phyloP scores from a whole-genome alignment of 2,797 vertebrate genomes.

The Phoeniculus purpureus region DNA sequence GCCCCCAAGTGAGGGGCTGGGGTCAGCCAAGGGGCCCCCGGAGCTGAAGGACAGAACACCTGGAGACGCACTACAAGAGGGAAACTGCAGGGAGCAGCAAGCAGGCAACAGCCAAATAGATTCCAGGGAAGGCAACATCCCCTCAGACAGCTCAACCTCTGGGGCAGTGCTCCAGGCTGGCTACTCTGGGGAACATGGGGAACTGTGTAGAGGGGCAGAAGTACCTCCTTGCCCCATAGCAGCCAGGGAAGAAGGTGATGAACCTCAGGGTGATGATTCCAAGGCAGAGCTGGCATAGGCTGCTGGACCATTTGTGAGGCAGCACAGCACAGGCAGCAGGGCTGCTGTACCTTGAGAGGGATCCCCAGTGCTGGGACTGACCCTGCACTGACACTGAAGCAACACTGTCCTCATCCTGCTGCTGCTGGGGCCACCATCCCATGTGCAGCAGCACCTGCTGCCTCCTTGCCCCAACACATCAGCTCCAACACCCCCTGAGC shows the following conservation, averaged over 20 bases:
- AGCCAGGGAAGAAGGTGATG: background rate
- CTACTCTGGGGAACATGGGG: rapidly evolving
- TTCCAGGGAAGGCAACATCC: background rate
- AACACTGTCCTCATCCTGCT: background rate
- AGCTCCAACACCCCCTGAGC: background rate
- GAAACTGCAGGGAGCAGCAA: background rate
- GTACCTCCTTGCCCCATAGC: rapidly evolving
- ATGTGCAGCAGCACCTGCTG: background rate
- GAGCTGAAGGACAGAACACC: background rate
- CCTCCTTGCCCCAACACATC: background rate
- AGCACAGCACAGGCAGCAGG: background rate
- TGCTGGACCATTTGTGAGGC: background rate
- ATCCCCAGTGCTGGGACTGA: background rate
- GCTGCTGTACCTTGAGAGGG: background rate
- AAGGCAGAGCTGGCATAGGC: background rate
- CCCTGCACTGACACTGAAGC: background rate
- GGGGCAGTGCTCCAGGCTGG: background rate
- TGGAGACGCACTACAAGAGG: background rate
- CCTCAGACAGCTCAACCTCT: background rate
- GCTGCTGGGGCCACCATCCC: rapidly evolving
- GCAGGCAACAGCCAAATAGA: background rate
- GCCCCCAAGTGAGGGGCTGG: background rate
- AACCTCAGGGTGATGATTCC: rapidly evolving
- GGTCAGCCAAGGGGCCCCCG: rapidly evolving
- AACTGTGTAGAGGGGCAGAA: background rate